Conservation (phyloP, 2,113 vertebrate species). For the Marcusenius ussheri region DNA sequence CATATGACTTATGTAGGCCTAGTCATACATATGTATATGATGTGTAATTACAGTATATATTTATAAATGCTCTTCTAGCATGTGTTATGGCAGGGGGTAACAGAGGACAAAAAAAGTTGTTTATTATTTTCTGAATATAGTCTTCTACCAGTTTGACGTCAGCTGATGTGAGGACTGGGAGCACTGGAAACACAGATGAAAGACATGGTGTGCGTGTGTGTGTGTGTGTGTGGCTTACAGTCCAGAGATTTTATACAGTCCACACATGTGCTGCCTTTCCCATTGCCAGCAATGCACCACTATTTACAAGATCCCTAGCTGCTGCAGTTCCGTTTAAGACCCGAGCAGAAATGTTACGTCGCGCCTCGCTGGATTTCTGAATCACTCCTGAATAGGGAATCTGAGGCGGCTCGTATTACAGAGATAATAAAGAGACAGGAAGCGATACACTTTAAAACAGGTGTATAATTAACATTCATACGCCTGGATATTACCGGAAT, state of each 20-base stretch:
- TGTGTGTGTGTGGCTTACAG: background rate
- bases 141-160: background rate
- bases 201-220: background rate
- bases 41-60: background rate
- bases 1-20: background rate
- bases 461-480: slow-evolving; percentile 6
- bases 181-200: background rate
- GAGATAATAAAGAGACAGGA: background rate
- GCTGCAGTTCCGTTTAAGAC: background rate
- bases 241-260: background rate
- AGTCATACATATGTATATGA: background rate
- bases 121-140: background rate
- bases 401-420: slow-evolving; percentile 22
- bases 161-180: background rate
- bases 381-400: slow-evolving; percentile 59
- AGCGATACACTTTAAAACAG: background rate
- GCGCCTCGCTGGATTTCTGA: background rate
- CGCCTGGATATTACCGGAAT: background rate
- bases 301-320: background rate
- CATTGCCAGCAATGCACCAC: background rate
- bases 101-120: background rate
- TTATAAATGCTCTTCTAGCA: background rate
- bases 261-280: background rate
- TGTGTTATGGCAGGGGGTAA: background rate
- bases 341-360: background rate